Base-by-base conservation (phyloP, 2,113 vertebrate genomes). In the Rutilus rutilus region DNA sequence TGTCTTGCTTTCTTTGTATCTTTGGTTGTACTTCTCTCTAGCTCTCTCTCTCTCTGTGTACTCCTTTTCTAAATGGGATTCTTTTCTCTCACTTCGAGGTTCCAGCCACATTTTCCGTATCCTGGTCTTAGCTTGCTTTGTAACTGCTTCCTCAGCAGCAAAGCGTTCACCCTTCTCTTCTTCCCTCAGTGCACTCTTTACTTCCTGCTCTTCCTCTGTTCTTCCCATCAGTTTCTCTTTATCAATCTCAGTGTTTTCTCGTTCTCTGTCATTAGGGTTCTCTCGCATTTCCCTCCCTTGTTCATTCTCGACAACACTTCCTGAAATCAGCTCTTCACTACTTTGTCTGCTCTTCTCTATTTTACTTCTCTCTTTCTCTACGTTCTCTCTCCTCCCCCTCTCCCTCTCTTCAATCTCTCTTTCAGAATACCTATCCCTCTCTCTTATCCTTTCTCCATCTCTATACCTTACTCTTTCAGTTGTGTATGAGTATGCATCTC, bases 61-160 rank as follows among this genome's bases (percentile, higher is more conserved):
- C 23, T 92, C 78, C 0, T 89, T 87, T 52, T 87, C 87, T 73
- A 80, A 30, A 8, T 57, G 78, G 0, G 86, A 75, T 17, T 88
- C 89, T 83, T 85, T 88, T 73, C 84, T 91, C 69, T 86, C 86
- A 57, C 80, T 92, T 82, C 88, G 90, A 64, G 94, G 94, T 74
- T 93, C 90, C 89, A 94, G 92, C 94, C 95, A 95, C 93, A 93
- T 92, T 91, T 89, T 93, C 54, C 86, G 91, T 67, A 71, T 67
- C 10, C 69, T 89, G n/a, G 9, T 60, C 39, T 82, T 33, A 5
- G 76, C 14, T 69, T 52, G 36, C 5, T 57, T 19, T 50, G 25
- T 85, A 36, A 91, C 87, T 36, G 7, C 57, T 59, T 77, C 50
- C 65, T 82, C 69, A 85, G 57, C 69, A 12, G 27, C 62, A 77